phyloP scores from a whole-genome alignment of 2,888 invertebrate species.

The Microplitis manilae region DNA sequence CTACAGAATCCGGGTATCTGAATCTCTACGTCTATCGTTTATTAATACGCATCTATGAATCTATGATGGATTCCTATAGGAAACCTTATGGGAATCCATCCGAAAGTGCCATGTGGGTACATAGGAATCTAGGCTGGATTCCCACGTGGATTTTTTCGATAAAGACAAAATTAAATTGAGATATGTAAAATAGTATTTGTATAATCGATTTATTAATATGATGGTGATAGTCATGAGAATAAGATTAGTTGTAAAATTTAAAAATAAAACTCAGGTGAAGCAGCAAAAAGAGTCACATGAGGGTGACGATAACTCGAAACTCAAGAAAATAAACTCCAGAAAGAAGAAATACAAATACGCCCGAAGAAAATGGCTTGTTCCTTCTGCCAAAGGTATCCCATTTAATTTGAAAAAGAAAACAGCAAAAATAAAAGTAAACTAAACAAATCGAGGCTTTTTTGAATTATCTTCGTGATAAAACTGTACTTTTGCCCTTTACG shows the following conservation, averaged over 20 bases:
- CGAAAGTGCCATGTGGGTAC: no score
- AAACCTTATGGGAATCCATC: no score
- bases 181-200: background rate
- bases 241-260: constrained; percentile 38
- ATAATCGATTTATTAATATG: background rate
- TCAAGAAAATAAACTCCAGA: constrained; percentile 55
- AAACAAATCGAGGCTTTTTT: background rate
- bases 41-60: no score
- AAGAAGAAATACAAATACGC: constrained; percentile 57
- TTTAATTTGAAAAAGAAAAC: constrained; percentile 6
- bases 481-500: constrained; percentile 6
- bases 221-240: background rate
- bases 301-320: constrained; percentile 53
- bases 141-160: no score
- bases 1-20: no score
- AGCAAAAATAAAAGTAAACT: background rate
- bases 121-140: no score
- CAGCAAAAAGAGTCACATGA: constrained; percentile 61
- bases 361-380: constrained; percentile 55
- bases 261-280: constrained; percentile 62
- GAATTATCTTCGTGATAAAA: background rate
- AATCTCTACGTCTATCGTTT: no score
- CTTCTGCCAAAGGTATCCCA: constrained; percentile 62
- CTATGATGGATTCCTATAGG: no score
- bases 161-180: background rate